Evolutionary conservation across 2,888 invertebrate genomes (phyloP).

Genomic region (Clistopyga incitator): DNA sequence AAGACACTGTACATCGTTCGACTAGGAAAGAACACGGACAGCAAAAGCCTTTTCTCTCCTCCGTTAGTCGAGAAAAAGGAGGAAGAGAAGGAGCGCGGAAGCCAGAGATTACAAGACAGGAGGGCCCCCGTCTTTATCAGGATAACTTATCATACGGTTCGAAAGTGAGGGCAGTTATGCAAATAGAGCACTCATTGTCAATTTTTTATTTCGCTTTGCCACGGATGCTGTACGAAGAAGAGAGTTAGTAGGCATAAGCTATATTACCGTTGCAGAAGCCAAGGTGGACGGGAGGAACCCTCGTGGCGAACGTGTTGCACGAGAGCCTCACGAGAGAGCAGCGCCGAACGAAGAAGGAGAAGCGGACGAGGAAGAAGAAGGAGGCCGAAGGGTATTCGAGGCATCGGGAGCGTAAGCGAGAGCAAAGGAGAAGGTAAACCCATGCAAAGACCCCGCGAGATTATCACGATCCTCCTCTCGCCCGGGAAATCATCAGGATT

Average conservation of each 20-base stretch:
- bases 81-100: constrained; percentile 55
- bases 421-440: constrained; percentile 48
- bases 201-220: constrained; percentile 39
- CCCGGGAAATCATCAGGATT: constrained; percentile 76
- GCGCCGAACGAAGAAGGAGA: constrained; percentile 35
- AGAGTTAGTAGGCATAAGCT: constrained; percentile 29
- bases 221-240: constrained; percentile 27
- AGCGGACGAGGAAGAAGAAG: constrained; percentile 25
- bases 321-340: constrained; percentile 36
- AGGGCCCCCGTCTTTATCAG: constrained; percentile 61
- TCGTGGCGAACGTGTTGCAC: constrained; percentile 65
- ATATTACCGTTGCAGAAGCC: constrained; percentile 31
- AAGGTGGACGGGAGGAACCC: constrained; percentile 41
- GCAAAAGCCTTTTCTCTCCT: constrained; percentile 1
- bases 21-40: constrained; percentile 24
- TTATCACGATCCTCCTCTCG: constrained; percentile 54
- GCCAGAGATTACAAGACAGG: constrained; percentile 62
- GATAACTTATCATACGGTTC: constrained; percentile 67
- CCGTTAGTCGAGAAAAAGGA: constrained; percentile 26
- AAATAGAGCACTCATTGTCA: constrained; percentile 68
- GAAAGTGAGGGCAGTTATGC: constrained; percentile 71
- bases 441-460: constrained; percentile 52
- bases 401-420: constrained; percentile 50
- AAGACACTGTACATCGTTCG: constrained; percentile 41
- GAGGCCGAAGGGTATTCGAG: constrained; percentile 53